Base-by-base conservation (phyloP, 2,113 vertebrate genomes). In the Tragelaphus scriptus region DNA sequence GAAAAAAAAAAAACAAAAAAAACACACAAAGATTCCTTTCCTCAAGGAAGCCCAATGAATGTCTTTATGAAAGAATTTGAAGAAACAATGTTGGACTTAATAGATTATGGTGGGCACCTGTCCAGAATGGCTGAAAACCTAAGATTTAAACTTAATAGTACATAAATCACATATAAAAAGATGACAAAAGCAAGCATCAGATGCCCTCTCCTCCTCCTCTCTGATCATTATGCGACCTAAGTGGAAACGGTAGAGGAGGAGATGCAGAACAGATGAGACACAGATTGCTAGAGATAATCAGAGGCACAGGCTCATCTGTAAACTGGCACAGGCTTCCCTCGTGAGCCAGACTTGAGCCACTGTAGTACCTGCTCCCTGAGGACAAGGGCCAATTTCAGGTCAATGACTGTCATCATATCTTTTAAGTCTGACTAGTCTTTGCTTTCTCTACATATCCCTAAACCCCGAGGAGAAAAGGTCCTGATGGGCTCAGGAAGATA, bases 1-100 rank as follows among this genome's bases (percentile, higher is more conserved):
- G 40, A 51, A 30, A 40, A 53, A 2, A 40, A 2, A 40, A 2
- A 40, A 2, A 40, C 36, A n/a, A 23, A 7, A 59, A 0, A 0
- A 12, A 13, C 12, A 4, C 32, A 49, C 23, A 65, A 23, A 84
- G 77, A 61, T 51, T 44, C 30, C 47, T 23, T 13, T 40, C 15
- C 7, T 89, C 47, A 0, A 21, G n/a, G 23, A 55, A 71, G 28
- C 23, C 30, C 36, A 47, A 23, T 10, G 77, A 36, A 30, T 4
- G 25, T 89, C 80, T 85, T 56, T 21, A 61, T 16, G 30, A 36
- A 85, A 77, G 49, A 85, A 55, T 6, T 4, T 63, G 63, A 77
- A 82, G 14, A 85, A 85, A 77, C 3, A 53, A 58, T 21, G 32
- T 68, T 36, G 59, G 47, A 49, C 51, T 13, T 30, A 65, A 51